Percentiles rank a stretch among this genome's conserved stretches.
Evolutionary conservation across 2,113 vertebrate species (phyloP).

Genomic region (Macquaria ambigua): DNA sequence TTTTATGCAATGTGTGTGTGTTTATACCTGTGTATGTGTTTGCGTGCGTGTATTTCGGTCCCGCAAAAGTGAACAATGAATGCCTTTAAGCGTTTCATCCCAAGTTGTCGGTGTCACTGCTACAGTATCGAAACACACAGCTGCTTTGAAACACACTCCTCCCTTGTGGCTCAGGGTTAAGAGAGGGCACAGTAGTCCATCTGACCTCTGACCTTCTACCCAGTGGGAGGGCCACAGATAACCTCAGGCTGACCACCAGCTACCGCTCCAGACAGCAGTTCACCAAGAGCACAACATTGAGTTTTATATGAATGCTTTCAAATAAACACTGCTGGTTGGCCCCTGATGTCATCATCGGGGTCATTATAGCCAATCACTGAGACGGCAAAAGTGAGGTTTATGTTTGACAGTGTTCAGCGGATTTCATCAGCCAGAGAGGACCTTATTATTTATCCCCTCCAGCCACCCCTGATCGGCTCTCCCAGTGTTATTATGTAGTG

Average conservation of each 20-base stretch:
- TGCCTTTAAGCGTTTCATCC: no score
- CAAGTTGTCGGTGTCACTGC: neutral
- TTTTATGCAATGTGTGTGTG: neutral
- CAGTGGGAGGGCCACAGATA: conserved; percentile 4
- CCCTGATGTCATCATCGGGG: conserved; percentile 11
- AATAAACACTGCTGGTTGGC: conserved; percentile 36
- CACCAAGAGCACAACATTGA: neutral
- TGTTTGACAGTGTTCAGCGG: conserved; percentile 23
- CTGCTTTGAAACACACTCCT: conserved; percentile 4
- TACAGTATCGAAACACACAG: neutral
- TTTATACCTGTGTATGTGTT: neutral
- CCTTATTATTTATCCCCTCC: conserved; percentile 60
- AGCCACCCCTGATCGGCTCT: conserved; percentile 16
- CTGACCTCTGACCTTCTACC: conserved; percentile 34
- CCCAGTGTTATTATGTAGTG: conserved; percentile 33
- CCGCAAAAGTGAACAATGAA: neutral
- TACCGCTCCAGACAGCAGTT: neutral
- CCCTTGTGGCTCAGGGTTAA: conserved; percentile 21
- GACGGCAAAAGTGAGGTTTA: neutral
- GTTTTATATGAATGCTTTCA: neutral
- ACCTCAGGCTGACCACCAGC: conserved; percentile 9
- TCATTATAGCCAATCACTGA: conserved; percentile 39
- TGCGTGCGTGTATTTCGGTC: neutral
- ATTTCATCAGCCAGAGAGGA: conserved; percentile 57
- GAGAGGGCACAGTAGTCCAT: neutral